Evolutionary conservation across 2,797 vertebrate genomes (phyloP).

Genomic region (Etheostoma nigrum): DNA sequence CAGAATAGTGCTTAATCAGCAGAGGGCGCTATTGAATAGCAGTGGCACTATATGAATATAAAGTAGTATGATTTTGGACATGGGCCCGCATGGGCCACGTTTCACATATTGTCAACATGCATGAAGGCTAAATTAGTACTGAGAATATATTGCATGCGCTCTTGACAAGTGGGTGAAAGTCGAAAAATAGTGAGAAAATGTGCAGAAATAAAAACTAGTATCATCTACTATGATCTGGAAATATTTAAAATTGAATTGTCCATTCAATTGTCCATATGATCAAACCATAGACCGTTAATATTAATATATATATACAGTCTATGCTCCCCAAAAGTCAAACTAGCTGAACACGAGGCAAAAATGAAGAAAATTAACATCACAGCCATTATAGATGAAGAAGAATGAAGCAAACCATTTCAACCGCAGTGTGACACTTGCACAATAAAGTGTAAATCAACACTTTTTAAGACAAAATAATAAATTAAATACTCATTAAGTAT

Average conservation of each 20-base stretch:
- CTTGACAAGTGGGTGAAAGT: not conserved
- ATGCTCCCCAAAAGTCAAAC: too few relatives aligned
- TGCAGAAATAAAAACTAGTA: not conserved
- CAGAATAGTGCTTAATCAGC: not conserved
- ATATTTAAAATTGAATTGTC: not conserved
- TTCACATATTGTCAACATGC: not conserved
- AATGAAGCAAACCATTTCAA: too few relatives aligned
- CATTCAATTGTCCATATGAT: too few relatives aligned
- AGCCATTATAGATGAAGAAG: too few relatives aligned
- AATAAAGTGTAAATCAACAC: too few relatives aligned
- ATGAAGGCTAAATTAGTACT: not conserved
- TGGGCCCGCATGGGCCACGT: not conserved
- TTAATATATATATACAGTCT: too few relatives aligned
- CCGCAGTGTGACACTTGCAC: too few relatives aligned
- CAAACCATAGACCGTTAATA: too few relatives aligned
- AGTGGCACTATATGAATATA: not conserved
- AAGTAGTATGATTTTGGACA: not conserved
- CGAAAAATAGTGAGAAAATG: not conserved
- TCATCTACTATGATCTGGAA: not conserved
- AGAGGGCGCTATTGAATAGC: conserved; percentile 42
- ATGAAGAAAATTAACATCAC: too few relatives aligned
- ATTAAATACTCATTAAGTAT: too few relatives aligned
- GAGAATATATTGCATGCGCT: not conserved
- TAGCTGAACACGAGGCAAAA: too few relatives aligned
- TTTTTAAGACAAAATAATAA: too few relatives aligned